Evolutionary conservation across 2,888 invertebrate genomes (phyloP).

Genomic region (Colletes collaris): DNA sequence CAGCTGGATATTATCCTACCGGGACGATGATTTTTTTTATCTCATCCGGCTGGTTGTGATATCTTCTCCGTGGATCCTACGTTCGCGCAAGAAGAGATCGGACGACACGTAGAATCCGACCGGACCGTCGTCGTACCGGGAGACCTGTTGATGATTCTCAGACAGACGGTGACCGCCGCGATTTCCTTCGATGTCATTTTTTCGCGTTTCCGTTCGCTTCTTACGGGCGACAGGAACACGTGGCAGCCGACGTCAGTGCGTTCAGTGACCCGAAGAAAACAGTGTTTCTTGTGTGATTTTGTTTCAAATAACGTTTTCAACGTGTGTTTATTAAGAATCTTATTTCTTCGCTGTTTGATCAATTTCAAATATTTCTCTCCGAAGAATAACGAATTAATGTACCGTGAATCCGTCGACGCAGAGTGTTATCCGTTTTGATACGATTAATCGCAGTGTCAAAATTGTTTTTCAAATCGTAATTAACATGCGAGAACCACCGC

Average conservation of each 20-base stretch:
- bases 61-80: background rate
- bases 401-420: too few relatives aligned
- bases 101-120: constrained; percentile 22
- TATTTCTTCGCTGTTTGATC: background rate
- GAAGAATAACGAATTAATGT: too few relatives aligned
- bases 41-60: background rate
- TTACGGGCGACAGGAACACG: background rate
- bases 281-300: background rate
- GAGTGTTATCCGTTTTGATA: too few relatives aligned
- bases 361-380: background rate
- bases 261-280: background rate
- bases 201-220: background rate
- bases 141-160: constrained; percentile 63
- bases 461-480: too few relatives aligned
- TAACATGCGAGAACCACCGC: too few relatives aligned
- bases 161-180: background rate
- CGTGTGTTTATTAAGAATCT: background rate
- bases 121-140: background rate
- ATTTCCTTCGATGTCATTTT: constrained; percentile 2
- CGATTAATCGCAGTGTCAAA: too few relatives aligned
- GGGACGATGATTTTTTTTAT: background rate
- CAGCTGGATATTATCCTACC: background rate
- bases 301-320: background rate
- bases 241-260: background rate
- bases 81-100: too few relatives aligned